phyloP scores from a whole-genome alignment of 2,113 vertebrate species.

The Hiodon tergisus region DNA sequence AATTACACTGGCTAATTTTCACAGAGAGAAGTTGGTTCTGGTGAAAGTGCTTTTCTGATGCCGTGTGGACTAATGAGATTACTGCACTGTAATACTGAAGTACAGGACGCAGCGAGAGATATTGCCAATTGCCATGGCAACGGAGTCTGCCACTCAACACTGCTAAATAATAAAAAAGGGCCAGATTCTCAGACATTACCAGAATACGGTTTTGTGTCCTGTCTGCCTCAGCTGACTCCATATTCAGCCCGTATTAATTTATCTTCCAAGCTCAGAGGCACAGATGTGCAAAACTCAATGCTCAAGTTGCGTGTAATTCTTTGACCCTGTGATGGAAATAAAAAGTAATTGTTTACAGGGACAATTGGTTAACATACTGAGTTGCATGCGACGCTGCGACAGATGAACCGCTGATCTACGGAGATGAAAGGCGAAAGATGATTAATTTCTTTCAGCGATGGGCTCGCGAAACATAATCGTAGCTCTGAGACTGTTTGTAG shows the following conservation, averaged over 20 bases:
- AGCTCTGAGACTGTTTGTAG: background rate
- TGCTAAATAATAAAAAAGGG: constrained; percentile 12
- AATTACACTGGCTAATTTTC: no score
- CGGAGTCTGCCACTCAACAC: constrained; percentile 2
- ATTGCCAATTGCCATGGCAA: background rate
- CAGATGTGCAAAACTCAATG: background rate
- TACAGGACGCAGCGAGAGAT: background rate
- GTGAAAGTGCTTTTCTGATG: background rate
- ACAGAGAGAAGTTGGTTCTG: background rate
- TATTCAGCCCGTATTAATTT: background rate
- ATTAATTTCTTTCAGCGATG: background rate
- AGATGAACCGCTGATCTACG: no score
- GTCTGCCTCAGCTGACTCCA: background rate
- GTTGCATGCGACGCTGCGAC: background rate
- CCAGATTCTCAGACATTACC: background rate
- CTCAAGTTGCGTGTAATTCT: constrained; percentile 11
- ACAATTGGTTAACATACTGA: constrained; percentile 7
- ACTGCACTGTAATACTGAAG: background rate
- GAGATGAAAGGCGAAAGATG: constrained; percentile 1
- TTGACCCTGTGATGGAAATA: background rate
- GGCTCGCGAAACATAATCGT: background rate
- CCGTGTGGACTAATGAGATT: background rate
- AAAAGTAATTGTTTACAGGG: constrained; percentile 14
- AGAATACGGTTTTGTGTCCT: constrained; percentile 5
- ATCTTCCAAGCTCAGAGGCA: background rate